Evolutionary conservation across 1,140 invertebrate species (phyloP), one percentile per base, ranked within the genome.

Genomic region (Sycobia sp.): DNA sequence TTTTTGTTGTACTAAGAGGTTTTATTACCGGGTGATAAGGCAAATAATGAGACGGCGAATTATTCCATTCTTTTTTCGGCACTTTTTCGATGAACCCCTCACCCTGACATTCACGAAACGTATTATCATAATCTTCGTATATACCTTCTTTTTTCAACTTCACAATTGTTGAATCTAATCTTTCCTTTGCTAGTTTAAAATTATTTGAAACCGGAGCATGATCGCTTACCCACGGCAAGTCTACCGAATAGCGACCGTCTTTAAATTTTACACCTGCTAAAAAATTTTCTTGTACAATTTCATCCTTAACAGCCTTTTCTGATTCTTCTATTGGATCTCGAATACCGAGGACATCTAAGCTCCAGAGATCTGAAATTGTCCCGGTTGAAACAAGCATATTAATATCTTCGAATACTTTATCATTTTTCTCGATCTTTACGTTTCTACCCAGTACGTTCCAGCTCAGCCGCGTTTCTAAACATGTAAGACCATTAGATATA

Each of bases 381-480:
- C 61, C 53, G 4, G 65, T 46, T 8, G 23, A 49, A 4, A 58
- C 27, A 46, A 72, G 66, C 62, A 75, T 39, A 9, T 9, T 10
- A 39, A 14, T 39, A 39, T 9, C 13, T 39, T 39, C n/a, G 3
- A 9, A 5, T 9, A 39, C 36, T 3, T 23, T 7, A 20, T 47
- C 77, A 3, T 14, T 3, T 14, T 3, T 39, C 4, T 14, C n/a
- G 13, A 39, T 14, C 7, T 7, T 39, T 3, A 14, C 9, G 3
- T 4, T 3, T 14, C n/a, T 39, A 14, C 36, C 36, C 13, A 39
- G 3, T 4, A 39, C 36, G 13, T 67, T 70, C 41, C 41, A 44
- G 3, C 75, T 74, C 0, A 76, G 44, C 20, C 8, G 14, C n/a
- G 72, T 71, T 57, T 78, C 71, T 0, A 76, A 62, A 0, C 72